Evolutionary conservation across 30 jellyfish, hydroid and myxozoan species (phyloP).

Genomic region (Hydractinia echinata): DNA sequence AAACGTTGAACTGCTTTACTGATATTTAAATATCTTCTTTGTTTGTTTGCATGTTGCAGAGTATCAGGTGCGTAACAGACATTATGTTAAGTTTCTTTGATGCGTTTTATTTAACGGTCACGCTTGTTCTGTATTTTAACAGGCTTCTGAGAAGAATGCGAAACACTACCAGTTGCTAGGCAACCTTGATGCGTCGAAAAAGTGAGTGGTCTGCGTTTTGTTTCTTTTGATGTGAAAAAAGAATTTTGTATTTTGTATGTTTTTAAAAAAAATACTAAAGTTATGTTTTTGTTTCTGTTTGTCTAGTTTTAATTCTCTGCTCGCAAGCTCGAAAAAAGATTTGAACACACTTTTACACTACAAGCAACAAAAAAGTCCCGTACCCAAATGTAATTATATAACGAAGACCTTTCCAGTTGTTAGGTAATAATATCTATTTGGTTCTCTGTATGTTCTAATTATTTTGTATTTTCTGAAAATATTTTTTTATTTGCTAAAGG

Average conservation of each 20-base stretch:
- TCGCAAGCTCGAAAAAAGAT: slow-evolving; percentile 81
- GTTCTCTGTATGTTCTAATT: background rate
- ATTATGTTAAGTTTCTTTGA: background rate
- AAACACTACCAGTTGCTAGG: slow-evolving; percentile 87
- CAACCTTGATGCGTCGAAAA: slow-evolving; percentile 83
- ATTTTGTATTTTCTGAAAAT: background rate
- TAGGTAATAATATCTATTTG: slow-evolving; percentile 33
- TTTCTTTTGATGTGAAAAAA: background rate
- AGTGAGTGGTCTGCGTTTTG: slow-evolving; percentile 35
- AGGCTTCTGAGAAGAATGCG: slow-evolving; percentile 85
- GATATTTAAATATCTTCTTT: too few species aligned
- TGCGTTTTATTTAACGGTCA: background rate
- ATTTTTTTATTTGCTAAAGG: slow-evolving; percentile 22
- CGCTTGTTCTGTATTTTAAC: background rate
- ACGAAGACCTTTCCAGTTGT: slow-evolving; percentile 84
- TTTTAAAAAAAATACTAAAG: background rate
- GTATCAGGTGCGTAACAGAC: too few species aligned
- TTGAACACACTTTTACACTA: slow-evolving; percentile 54
- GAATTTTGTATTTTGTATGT: background rate
- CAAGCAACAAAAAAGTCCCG: slow-evolving; percentile 57
- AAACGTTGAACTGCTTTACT: too few species aligned
- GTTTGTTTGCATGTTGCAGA: too few species aligned
- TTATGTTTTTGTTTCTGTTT: slow-evolving; percentile 17
- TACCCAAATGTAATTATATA: slow-evolving; percentile 76
- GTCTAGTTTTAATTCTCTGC: slow-evolving; percentile 65